Base-by-base conservation (phyloP, 2,113 vertebrate genomes). In the Picathartes gymnocephalus region DNA sequence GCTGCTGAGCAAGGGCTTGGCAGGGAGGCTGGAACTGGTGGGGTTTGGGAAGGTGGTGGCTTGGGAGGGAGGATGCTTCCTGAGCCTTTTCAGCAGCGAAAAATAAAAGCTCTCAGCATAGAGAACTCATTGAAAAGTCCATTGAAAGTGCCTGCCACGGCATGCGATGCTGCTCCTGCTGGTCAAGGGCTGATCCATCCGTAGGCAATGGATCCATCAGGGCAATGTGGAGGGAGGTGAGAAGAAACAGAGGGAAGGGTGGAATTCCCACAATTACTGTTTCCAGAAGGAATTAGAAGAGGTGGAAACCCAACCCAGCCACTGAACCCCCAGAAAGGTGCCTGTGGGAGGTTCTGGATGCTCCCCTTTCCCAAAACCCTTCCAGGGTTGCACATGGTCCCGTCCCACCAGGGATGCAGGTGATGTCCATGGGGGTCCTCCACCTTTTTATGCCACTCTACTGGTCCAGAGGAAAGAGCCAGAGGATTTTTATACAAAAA, bases 121-220 rank as follows among this genome's bases (percentile, higher is more conserved):
- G 65, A 20, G 81, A 84, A 87, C 27, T 4, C 44, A 44, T 35
- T 11, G 21, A 15, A 30, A 69, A 77, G 18, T 8, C 54, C 73
- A 21, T 21, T 4, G 3, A 3, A 68, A 50, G 33, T 15, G 35
- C 30, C n/a, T 16, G 2, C 6, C 0, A 0, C 10, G 35, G 51
- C 22, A 13, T 5, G 62, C 53, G 50, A 15, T 30, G 53, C 11
- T 84, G 60, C 1, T 72, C 33, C 45, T 22, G 23, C 28, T 21
- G 33, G 45, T 24, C 3, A 47, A 74, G 22, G 39, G 39, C 39
- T n/a, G n/a, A 62, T 10, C 13, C 24, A 39, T 48, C 53, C 0
- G 0, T 15, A 33, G 9, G 35, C 16, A 16, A 23, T 48, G 68
- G n/a, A 61, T 42, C 56, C 37, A 7, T 13, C 6, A 4, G 47